Evolutionary conservation across 2,888 invertebrate genomes (phyloP).

Genomic region (Agrochola circellaris): DNA sequence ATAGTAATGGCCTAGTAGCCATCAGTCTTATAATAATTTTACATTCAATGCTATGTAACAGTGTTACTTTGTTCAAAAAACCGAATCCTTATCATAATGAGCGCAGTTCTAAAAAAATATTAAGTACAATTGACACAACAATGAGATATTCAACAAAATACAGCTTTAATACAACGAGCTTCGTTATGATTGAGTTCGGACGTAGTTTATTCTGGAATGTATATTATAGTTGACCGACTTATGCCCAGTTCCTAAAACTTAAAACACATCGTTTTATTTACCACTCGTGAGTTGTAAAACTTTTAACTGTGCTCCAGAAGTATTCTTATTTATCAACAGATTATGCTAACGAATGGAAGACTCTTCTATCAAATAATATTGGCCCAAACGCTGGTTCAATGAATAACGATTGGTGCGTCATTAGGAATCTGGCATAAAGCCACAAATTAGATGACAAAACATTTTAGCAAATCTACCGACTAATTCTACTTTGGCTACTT

Average conservation of each 20-base stretch:
- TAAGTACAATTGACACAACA: conserved; percentile 75
- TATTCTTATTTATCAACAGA: conserved; percentile 19
- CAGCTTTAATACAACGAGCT: conserved; percentile 37
- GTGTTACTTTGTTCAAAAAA: conserved; percentile 71
- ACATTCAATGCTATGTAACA: conserved; percentile 62
- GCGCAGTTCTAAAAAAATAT: conserved; percentile 69
- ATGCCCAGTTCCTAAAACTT: neutral
- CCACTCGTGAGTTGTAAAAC: neutral
- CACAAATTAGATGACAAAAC: neutral
- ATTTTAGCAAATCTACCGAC: conserved; percentile 22
- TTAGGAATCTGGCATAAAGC: neutral
- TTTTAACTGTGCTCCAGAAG: conserved; percentile 11
- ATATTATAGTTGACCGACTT: neutral
- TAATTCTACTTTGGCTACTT: conserved; percentile 29
- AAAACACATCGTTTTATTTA: neutral
- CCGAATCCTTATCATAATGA: conserved; percentile 65
- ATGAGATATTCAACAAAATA: conserved; percentile 53
- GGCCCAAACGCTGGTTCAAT: neutral
- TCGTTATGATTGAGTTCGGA: conserved; percentile 31
- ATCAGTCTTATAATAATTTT: conserved; percentile 78
- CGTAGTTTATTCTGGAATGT: conserved; percentile 45
- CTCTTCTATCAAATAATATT: neutral
- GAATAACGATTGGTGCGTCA: neutral
- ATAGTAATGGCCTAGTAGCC: conserved; percentile 65
- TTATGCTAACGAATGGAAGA: conserved; percentile 32